A percentile compares a stretch with the other conserved stretches of the same genome.
These are phyloP conservation scores for Corythoichthys intestinalis DNA, from an alignment of 2,113 vertebrate genomes.

Conservation along the genomic window DNA sequence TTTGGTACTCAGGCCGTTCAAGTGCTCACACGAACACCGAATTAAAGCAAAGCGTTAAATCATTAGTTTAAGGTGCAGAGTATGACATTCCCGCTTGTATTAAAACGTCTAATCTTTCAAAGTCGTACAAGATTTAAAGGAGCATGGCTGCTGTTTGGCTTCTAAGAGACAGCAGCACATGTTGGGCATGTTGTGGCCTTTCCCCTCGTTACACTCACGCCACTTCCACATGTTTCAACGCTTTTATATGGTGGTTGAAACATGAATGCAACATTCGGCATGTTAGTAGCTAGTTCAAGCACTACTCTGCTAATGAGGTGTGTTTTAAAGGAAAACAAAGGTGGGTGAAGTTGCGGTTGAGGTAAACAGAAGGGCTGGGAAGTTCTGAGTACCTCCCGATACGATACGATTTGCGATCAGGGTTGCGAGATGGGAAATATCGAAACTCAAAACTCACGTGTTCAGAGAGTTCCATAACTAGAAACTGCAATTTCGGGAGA, in stretches of 20 bases:
- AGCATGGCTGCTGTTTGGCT: constrained; percentile 8
- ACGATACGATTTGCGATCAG: no score
- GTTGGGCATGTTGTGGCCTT: constrained; percentile 29
- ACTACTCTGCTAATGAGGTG: neutral
- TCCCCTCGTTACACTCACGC: constrained; percentile 21
- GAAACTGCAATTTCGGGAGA: no score
- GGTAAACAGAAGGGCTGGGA: constrained; percentile 18
- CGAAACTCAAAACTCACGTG: no score
- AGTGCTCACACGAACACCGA: neutral
- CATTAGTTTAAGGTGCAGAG: neutral
- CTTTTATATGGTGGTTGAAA: neutral
- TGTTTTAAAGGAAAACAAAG: constrained; percentile 24
- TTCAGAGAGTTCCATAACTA: no score
- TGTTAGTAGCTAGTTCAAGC: neutral
- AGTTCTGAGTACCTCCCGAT: constrained; percentile 1
- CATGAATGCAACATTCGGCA: neutral
- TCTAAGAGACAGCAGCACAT: constrained; percentile 6
- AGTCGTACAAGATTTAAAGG: constrained; percentile 8
- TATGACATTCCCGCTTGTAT: rapidly evolving
- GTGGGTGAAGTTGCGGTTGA: constrained; percentile 27
- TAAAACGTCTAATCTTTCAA: neutral
- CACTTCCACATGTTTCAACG: neutral
- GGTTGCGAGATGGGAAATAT: no score
- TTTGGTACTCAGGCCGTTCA: neutral
- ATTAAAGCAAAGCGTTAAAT: neutral